Evolutionary conservation across 2,888 invertebrate species (phyloP).

Genomic region (Diachrysia chrysitis): DNA sequence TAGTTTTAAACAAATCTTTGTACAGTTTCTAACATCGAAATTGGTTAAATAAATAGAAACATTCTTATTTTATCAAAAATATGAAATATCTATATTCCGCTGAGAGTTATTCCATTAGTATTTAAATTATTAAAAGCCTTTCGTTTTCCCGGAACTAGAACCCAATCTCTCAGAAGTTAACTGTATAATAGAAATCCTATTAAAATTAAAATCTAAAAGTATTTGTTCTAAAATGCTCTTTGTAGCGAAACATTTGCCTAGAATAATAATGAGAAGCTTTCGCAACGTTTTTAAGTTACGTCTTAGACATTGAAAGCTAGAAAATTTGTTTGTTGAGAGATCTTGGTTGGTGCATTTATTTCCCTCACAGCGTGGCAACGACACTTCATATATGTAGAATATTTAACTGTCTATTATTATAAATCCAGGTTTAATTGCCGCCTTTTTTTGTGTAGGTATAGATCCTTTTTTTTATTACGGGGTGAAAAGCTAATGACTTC

Average conservation of each 20-base stretch:
- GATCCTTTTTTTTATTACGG: too few species aligned
- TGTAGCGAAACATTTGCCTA: neutral
- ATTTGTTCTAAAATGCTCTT: conserved; percentile 3
- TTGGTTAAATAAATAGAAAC: neutral
- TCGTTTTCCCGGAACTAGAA: conserved; percentile 21
- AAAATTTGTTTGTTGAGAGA: neutral
- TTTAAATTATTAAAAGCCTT: conserved; percentile 39
- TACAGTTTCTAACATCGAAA: neutral
- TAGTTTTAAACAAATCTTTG: neutral
- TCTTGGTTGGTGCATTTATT: too few species aligned
- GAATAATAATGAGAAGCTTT: conserved; percentile 2
- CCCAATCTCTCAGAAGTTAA: conserved; percentile 6
- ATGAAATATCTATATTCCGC: conserved; percentile 15
- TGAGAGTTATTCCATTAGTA: conserved; percentile 38
- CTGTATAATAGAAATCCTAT: conserved; percentile 4
- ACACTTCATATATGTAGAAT: too few species aligned
- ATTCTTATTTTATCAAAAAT: conserved; percentile 6
- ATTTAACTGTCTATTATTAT: too few species aligned
- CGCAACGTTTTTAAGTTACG: neutral
- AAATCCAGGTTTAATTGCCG: too few species aligned
- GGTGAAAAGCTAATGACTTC: too few species aligned
- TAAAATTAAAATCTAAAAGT: conserved; percentile 5
- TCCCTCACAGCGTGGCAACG: too few species aligned
- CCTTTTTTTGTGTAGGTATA: too few species aligned
- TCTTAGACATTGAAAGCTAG: neutral